phyloP scores from a whole-genome alignment of 2,113 vertebrate species.

The Lycaon pictus region DNA sequence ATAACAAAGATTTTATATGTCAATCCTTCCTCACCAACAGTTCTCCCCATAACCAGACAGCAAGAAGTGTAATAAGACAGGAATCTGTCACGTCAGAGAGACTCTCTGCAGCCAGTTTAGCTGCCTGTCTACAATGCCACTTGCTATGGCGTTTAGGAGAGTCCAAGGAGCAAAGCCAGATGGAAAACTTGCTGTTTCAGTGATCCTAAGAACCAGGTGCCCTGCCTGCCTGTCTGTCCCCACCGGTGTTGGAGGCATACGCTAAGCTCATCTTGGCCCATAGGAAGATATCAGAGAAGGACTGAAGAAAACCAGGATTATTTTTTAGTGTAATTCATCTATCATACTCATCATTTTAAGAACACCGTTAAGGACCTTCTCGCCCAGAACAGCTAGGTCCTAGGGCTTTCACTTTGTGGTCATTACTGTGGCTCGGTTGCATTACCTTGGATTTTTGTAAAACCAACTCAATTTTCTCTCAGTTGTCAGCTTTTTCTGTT shows the following conservation, averaged over 20 bases:
- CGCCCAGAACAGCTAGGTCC: not conserved
- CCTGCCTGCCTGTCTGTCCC: not conserved
- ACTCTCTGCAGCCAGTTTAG: not conserved
- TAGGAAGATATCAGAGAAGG: not conserved
- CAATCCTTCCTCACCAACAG: not conserved
- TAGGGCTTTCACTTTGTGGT: not conserved
- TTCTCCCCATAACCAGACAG: not conserved
- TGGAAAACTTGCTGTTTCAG: conserved; percentile 12
- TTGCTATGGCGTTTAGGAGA: not conserved
- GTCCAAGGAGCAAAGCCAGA: not conserved
- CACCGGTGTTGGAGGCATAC: not conserved
- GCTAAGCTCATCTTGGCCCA: not conserved
- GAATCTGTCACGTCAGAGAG: not conserved
- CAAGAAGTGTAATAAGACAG: not conserved
- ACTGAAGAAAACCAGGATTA: not conserved
- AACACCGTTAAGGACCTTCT: not conserved
- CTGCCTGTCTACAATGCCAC: not conserved
- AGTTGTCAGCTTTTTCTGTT: not conserved
- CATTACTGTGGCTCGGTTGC: not conserved
- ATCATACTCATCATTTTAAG: not conserved
- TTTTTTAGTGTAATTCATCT: not conserved
- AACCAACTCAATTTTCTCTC: not conserved
- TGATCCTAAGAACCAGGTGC: not conserved
- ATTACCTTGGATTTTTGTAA: conserved; percentile 1
- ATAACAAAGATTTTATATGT: not conserved